A percentile compares a stretch with the other conserved stretches of the same genome.
Evolutionary conservation across 1,140 invertebrate species (phyloP).

Genomic region (Saccostrea cuccullata): DNA sequence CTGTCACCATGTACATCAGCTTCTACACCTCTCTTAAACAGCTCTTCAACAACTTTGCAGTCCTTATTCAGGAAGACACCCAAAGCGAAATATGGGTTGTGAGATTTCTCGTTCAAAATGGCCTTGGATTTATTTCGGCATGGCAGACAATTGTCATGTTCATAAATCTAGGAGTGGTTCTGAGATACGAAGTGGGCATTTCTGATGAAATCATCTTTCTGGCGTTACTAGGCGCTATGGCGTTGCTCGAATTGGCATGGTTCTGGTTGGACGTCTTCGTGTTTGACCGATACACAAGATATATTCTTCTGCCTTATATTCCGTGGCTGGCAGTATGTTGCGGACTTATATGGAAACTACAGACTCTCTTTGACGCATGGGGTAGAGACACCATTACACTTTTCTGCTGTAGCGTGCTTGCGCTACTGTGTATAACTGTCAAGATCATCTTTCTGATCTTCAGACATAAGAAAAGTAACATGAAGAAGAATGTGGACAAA

Average conservation of each 20-base stretch:
- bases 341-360: constrained; percentile 59
- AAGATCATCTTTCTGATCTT: constrained; percentile 20
- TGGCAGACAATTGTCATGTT: constrained; percentile 73
- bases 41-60: constrained; percentile 56
- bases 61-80: constrained; percentile 57
- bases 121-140: constrained; percentile 73
- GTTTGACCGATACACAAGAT: constrained; percentile 70
- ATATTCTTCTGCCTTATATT: constrained; percentile 71
- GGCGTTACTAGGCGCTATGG: constrained; percentile 59
- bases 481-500: neutral
- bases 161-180: constrained; percentile 69
- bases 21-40: constrained; percentile 61
- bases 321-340: constrained; percentile 64
- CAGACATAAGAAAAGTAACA: constrained; percentile 20
- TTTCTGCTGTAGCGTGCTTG: neutral
- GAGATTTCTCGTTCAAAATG: constrained; percentile 73
- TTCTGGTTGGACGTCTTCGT: constrained; percentile 66
- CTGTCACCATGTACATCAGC: constrained; percentile 66
- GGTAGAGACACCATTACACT: constrained; percentile 22
- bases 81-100: constrained; percentile 68
- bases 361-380: neutral
- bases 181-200: constrained; percentile 61
- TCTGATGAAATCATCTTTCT: constrained; percentile 54
- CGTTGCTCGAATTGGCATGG: constrained; percentile 59
- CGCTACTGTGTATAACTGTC: constrained; percentile 6